Percentiles rank a stretch among this genome's conserved stretches.
Evolutionary conservation across 2,113 vertebrate genomes (phyloP).

Genomic region (Serilophus lunatus): DNA sequence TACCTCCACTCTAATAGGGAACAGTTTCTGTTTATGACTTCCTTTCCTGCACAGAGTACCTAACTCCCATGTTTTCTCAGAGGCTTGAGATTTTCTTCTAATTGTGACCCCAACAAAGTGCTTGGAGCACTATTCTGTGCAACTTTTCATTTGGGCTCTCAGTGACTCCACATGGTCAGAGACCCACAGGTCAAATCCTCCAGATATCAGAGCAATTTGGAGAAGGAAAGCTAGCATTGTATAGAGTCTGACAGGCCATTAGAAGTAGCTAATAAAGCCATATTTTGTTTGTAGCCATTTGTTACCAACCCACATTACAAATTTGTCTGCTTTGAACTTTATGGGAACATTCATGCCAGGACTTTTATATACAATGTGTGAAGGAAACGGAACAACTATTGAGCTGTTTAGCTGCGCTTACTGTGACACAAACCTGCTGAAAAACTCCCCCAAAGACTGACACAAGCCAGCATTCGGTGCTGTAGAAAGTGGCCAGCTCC

Average conservation of each 20-base stretch:
- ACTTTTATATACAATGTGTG: conserved; percentile 43
- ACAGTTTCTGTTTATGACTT: conserved; percentile 51
- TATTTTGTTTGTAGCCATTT: conserved; percentile 67
- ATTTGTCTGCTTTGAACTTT: conserved; percentile 59
- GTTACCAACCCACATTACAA: conserved; percentile 50
- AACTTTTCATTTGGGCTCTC: conserved; percentile 18
- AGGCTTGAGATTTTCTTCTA: conserved; percentile 57
- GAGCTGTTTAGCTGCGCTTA: conserved; percentile 36
- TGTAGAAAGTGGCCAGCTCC: conserved; percentile 3
- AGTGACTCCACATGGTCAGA: conserved; percentile 44
- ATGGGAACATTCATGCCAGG: conserved; percentile 42
- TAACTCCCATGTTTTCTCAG: conserved; percentile 39
- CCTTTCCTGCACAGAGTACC: conserved; percentile 32
- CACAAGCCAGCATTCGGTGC: conserved; percentile 29
- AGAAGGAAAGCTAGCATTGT: conserved; percentile 47
- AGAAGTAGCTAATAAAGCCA: conserved; percentile 66
- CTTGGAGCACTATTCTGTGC: neutral
- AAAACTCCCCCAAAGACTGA: conserved; percentile 22
- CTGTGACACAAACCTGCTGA: conserved; percentile 30
- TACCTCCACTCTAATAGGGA: conserved; percentile 32
- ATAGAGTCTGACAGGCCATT: conserved; percentile 50
- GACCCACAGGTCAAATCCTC: conserved; percentile 43
- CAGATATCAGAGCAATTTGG: conserved; percentile 33
- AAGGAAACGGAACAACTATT: conserved; percentile 57
- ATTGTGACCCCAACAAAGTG: conserved; percentile 51